Base-by-base conservation (phyloP, 2,797 vertebrate genomes). In the Calcarius lapponicus region DNA sequence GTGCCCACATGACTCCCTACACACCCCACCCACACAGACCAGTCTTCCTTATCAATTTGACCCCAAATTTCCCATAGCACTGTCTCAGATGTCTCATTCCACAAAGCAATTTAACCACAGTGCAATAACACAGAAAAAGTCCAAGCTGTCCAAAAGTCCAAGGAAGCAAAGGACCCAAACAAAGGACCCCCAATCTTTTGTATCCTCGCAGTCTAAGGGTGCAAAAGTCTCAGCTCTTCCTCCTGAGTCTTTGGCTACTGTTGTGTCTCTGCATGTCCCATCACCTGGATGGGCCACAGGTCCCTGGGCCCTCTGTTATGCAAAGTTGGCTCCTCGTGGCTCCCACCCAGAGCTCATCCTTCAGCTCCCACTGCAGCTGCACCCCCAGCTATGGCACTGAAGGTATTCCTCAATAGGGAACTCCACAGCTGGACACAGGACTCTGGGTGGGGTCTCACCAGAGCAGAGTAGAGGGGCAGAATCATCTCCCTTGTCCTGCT, bases 271-370 rank as follows among this genome's bases (percentile, higher is more conserved):
- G n/a, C 38, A 13, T 34, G 18, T 45, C 31, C 47, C 1, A 1
- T 56, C 43, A 57, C 38, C 38, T 18, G 45, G 28, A 22, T 43
- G 16, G 6, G 13, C 22, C n/a, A 25, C 16, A 6, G 11, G 32
- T n/a, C 28, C 38, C 38, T 7, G 24, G 38, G 19, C 9, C 4
- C 66, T 43, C 21, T 51, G 28, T 29, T n/a, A 17, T 29, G 17
- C 5, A 45, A 14, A 58, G 4, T 38, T 3, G 1, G 28, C 29
- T 58, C 24, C 28, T 45, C 17, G 6, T 0, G 0, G n/a, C 18
- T 86, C 4, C 66, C 45, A 25, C 13, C 24, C 19, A 51, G 28
- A 45, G 38, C 28, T 38, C 38, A 38, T 15, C 24, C 66, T 65
- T 67, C 13, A 72, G 32, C 43, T 65, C 31, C 25, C 11, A 6